phyloP scores from a whole-genome alignment of 2,113 vertebrate species.

The Amphiprion ocellaris region DNA sequence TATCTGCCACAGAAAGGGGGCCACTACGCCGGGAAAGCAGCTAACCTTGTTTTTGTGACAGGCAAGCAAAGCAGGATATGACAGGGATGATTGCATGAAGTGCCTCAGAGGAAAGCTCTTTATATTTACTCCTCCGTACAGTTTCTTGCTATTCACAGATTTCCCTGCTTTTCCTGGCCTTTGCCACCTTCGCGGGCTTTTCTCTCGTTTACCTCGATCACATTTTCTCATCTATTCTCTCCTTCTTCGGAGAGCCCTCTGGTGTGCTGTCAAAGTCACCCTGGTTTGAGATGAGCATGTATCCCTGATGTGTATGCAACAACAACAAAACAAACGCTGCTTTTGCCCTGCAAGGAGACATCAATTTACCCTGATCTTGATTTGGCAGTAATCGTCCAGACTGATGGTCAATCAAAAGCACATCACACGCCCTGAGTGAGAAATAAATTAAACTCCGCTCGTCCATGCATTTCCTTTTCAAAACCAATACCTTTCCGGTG shows the following conservation, averaged over 20 bases:
- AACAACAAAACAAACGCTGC: conserved; percentile 33
- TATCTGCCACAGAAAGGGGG: conserved; percentile 49
- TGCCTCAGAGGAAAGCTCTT: conserved; percentile 43
- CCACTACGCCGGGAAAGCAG: conserved; percentile 42
- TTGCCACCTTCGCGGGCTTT: conserved; percentile 21
- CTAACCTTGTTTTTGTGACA: conserved; percentile 75
- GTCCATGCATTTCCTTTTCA: conserved; percentile 43
- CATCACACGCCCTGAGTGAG: conserved; percentile 27
- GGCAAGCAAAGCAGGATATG: conserved; percentile 55
- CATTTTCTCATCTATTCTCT: conserved; percentile 51
- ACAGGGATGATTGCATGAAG: conserved; percentile 51
- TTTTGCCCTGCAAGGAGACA: conserved; percentile 23
- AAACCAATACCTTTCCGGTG: conserved; percentile 39
- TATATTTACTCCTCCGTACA: conserved; percentile 39
- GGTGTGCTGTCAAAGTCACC: conserved; percentile 44
- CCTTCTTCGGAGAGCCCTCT: conserved; percentile 16
- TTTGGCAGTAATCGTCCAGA: conserved; percentile 49
- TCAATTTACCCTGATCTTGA: conserved; percentile 50
- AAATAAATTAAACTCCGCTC: conserved; percentile 58
- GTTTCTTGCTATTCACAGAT: conserved; percentile 31
- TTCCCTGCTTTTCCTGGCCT: conserved; percentile 41
- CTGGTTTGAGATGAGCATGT: conserved; percentile 25
- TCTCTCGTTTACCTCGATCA: conserved; percentile 33
- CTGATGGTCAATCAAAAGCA: conserved; percentile 65
- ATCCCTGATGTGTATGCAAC: conserved; percentile 21